Evolutionary conservation across 2,888 invertebrate species (phyloP).

Genomic region (Microdon myrmicae): DNA sequence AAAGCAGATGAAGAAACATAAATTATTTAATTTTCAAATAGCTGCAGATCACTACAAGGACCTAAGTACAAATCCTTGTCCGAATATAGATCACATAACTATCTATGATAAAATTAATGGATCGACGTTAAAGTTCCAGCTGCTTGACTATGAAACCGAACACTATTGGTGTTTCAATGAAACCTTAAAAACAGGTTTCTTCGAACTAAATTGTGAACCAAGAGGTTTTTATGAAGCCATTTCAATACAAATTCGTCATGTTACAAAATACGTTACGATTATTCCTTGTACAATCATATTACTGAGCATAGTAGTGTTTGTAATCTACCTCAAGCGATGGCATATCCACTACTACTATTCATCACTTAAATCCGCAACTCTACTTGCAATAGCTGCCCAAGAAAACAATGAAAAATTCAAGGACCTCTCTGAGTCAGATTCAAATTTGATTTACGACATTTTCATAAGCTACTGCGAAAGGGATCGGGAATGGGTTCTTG

Average conservation of each 20-base stretch:
- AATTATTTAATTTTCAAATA: conserved; percentile 11
- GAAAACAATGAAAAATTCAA: conserved; percentile 60
- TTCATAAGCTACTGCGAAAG: conserved; percentile 77
- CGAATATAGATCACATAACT: conserved; percentile 28
- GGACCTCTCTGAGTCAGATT: conserved; percentile 55
- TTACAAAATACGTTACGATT: conserved; percentile 53
- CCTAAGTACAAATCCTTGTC: conserved; percentile 6
- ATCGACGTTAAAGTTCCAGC: conserved; percentile 58
- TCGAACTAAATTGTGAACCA: conserved; percentile 55
- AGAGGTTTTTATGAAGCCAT: conserved; percentile 27
- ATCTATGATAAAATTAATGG: conserved; percentile 45
- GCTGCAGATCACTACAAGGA: conserved; percentile 12
- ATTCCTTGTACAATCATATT: conserved; percentile 53
- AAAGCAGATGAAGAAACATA: conserved; percentile 3
- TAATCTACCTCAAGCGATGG: conserved; percentile 69
- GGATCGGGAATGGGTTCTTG: conserved; percentile 74
- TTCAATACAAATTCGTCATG: conserved; percentile 49
- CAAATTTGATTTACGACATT: conserved; percentile 71
- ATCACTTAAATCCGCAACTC: conserved; percentile 71
- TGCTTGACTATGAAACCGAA: conserved; percentile 63
- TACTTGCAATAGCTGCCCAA: conserved; percentile 70
- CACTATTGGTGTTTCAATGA: conserved; percentile 65
- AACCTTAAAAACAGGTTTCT: conserved; percentile 58
- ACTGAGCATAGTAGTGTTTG: conserved; percentile 50
- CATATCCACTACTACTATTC: conserved; percentile 71